phyloP scores from a whole-genome alignment of 1,140 invertebrate genomes.

The Brachionus rubens region DNA sequence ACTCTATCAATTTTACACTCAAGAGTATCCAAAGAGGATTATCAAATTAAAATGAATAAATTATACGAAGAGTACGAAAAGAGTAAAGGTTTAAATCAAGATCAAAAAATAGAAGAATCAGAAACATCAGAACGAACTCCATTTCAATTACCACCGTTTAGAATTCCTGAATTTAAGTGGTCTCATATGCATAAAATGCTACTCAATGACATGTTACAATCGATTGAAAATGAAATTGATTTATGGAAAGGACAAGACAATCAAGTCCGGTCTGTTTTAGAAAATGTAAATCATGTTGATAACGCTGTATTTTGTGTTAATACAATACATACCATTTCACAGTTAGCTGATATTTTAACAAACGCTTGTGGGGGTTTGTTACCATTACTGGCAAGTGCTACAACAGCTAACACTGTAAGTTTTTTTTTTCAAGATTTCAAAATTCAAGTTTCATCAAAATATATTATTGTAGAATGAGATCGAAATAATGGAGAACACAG shows the following conservation, averaged over 20 bases:
- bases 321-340: constrained; percentile 96
- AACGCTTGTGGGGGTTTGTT: constrained; percentile 96
- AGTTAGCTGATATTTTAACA: constrained; percentile 95
- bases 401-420: constrained; percentile 82
- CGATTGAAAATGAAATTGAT: constrained; percentile 94
- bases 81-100: background rate
- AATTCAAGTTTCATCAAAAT: background rate
- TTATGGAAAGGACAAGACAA: constrained; percentile 67
- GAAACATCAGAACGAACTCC: background rate
- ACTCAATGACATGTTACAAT: constrained; percentile 91
- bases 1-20: constrained; percentile 98
- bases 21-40: constrained; percentile 65
- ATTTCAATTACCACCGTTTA: constrained; percentile 28
- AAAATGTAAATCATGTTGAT: constrained; percentile 82
- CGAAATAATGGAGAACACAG: constrained; percentile 94
- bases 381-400: constrained; percentile 91
- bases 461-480: constrained; percentile 99
- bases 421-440: constrained; percentile 50
- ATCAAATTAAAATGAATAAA: constrained; percentile 37
- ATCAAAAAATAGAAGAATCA: background rate
- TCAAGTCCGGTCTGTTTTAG: constrained; percentile 53
- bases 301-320: constrained; percentile 81
- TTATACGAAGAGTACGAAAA: constrained; percentile 34
- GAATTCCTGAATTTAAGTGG: constrained; percentile 82
- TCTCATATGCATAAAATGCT: constrained; percentile 95